Evolutionary conservation across 2,888 invertebrate species (phyloP), one percentile per base, ranked within the genome.

Genomic region (Cybosia mesomella): DNA sequence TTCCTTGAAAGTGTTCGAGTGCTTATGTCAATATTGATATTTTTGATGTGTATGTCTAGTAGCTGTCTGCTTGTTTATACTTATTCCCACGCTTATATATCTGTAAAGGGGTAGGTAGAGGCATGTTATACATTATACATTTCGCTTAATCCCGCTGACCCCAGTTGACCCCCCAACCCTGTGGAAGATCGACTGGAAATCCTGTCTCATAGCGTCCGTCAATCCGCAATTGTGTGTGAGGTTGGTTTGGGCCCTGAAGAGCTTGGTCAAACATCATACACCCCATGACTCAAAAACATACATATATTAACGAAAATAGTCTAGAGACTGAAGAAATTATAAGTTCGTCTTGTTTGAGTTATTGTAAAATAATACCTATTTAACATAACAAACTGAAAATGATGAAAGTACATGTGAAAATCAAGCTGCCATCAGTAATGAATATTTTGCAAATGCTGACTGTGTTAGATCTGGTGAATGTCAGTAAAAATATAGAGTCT

Each of bases 51-150:
- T 72, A 64, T 69, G 71, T 77, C 79, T 76, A 57, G 69, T 54
- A 53, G 67, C 54, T 62, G 74, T 74, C 79, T 80, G 64, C 69
- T 73, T 62, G 63, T 70, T 77, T 76, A 69, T 69, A 70, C 61
- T 73, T 68, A 65, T 71, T 73, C 74, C 75, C 75, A 74, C 77
- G 73, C 67, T 67, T 76, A 58, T 24, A 57, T 32, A 1, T 21
- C 32, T 36, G 11, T 8, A 49, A 49, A 49, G 7, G 4, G 43
- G 43, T 43, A 43, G 43, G 7, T 7, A 43, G 43, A 43, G 18
- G 18, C 43, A 18, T 43, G 5, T 18, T 9, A 39, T 8, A 18
- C 2, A 18, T 43, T n/a, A n/a, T n/a, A 28, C 28, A 28, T 28
- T 28, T 28, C 5, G 28, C n/a, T n/a, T n/a, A n/a, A n/a, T n/a